Percentiles rank a stretch among this genome's conserved stretches.
Evolutionary conservation across 2,888 invertebrate species (phyloP).

Genomic region (Lobophora halterata): DNA sequence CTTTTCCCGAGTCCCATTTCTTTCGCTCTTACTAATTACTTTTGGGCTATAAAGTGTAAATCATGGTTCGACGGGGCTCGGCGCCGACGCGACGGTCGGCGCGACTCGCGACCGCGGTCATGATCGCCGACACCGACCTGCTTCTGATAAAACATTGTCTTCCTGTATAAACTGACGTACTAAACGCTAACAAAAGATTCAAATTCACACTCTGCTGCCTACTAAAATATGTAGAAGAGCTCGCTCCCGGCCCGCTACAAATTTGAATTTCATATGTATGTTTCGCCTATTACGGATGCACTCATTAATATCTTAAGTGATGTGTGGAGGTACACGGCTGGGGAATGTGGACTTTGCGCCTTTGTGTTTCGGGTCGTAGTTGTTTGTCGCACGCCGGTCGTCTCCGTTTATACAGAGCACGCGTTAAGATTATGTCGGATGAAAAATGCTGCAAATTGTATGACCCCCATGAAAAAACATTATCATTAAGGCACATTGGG

Average conservation of each 20-base stretch:
- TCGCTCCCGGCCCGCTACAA: slow-evolving; percentile 74
- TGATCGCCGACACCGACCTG: slow-evolving; percentile 31
- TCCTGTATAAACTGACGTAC: slow-evolving; percentile 60
- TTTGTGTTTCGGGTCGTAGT: slow-evolving; percentile 35
- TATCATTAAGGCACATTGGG: slow-evolving; percentile 63
- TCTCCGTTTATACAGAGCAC: slow-evolving; percentile 62
- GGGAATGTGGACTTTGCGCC: slow-evolving; percentile 53
- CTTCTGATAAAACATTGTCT: slow-evolving; percentile 59
- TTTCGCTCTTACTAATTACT: slow-evolving; percentile 77
- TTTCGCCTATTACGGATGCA: slow-evolving; percentile 80
- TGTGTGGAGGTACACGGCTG: slow-evolving; percentile 55
- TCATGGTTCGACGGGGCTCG: slow-evolving; percentile 35
- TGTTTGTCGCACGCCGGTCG: slow-evolving; percentile 26
- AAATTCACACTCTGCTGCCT: slow-evolving; percentile 80
- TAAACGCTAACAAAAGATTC: slow-evolving; percentile 79
- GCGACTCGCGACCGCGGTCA: slow-evolving; percentile 3
- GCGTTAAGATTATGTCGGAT: slow-evolving; percentile 72
- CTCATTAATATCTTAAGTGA: slow-evolving; percentile 81
- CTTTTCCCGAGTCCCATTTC: slow-evolving; percentile 72
- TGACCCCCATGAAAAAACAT: slow-evolving; percentile 76
- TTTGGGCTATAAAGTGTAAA: slow-evolving; percentile 72
- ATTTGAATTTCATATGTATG: slow-evolving; percentile 81
- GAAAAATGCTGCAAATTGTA: slow-evolving; percentile 78
- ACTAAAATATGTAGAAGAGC: slow-evolving; percentile 79
- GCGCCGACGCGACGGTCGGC: not conserved